Evolutionary conservation across 2,888 invertebrate species (phyloP).

Genomic region (Parnassius mnemosyne): DNA sequence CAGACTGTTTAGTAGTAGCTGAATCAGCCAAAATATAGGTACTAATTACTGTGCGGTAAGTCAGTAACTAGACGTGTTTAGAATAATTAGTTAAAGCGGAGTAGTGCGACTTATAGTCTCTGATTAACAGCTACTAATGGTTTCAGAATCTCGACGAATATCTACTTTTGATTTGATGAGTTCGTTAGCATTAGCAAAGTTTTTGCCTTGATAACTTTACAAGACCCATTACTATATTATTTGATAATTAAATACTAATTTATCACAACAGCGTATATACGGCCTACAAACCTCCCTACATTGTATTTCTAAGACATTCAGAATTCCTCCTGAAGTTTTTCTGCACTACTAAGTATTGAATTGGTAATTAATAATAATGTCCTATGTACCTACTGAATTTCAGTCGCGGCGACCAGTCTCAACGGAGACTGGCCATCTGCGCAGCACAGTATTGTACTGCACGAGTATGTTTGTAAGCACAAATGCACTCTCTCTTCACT

Average conservation of each 20-base stretch:
- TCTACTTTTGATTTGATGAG: conserved; percentile 10
- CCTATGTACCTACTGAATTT: too few species aligned
- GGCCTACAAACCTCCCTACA: too few species aligned
- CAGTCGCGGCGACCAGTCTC: too few species aligned
- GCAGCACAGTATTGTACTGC: too few species aligned
- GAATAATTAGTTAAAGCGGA: conserved; percentile 35
- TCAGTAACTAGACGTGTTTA: conserved; percentile 31
- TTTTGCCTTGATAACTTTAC: background rate
- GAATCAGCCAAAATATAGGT: conserved; percentile 30
- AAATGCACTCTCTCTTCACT: too few species aligned
- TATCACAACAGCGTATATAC: too few species aligned
- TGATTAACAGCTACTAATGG: conserved; percentile 22
- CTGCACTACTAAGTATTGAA: too few species aligned
- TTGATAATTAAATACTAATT: background rate
- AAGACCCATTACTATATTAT: background rate
- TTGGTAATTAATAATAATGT: too few species aligned
- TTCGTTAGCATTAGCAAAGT: conserved; percentile 12
- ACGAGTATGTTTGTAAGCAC: too few species aligned
- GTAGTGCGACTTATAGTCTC: conserved; percentile 19
- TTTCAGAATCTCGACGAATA: conserved; percentile 19
- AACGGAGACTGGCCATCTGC: too few species aligned
- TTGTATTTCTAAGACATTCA: too few species aligned
- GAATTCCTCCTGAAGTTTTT: too few species aligned
- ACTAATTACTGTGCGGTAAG: conserved; percentile 33
- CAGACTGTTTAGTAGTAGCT: background rate